These are phyloP conservation scores for Aix galericulata DNA, from an alignment of 2,113 vertebrate species.

Conservation along the genomic window DNA sequence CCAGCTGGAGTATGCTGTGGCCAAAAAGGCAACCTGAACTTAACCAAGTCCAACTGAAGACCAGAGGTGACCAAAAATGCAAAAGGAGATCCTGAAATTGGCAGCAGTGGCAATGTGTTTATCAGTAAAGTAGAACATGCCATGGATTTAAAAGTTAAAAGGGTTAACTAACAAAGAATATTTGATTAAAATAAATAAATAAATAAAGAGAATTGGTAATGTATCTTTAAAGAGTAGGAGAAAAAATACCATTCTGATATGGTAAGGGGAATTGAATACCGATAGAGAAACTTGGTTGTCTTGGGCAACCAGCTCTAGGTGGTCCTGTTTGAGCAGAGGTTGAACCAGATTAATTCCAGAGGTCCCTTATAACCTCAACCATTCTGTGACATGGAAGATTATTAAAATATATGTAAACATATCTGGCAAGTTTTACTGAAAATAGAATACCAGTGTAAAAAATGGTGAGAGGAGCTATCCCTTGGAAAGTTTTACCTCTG, in stretches of 20 bases:
- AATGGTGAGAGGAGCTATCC: neutral
- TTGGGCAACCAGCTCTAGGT: neutral
- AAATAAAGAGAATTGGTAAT: rapidly evolving
- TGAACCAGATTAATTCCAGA: neutral
- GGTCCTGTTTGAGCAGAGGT: neutral
- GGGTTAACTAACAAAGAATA: neutral
- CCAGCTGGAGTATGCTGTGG: neutral
- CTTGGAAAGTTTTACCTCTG: neutral
- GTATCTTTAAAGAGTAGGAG: neutral
- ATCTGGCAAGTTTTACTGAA: neutral
- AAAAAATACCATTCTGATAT: neutral
- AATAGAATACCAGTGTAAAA: neutral
- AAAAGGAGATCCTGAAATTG: neutral
- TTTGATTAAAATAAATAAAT: neutral
- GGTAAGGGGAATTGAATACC: neutral
- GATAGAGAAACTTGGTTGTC: neutral
- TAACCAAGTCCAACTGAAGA: neutral
- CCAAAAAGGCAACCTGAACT: neutral
- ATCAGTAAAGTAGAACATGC: neutral
- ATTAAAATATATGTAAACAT: neutral
- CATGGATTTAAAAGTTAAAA: neutral
- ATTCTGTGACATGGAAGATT: neutral
- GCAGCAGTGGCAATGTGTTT: rapidly evolving
- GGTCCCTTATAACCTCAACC: neutral
- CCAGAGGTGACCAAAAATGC: neutral